Evolutionary conservation across 2,113 vertebrate species (phyloP).

Genomic region (Alouatta palliata): DNA sequence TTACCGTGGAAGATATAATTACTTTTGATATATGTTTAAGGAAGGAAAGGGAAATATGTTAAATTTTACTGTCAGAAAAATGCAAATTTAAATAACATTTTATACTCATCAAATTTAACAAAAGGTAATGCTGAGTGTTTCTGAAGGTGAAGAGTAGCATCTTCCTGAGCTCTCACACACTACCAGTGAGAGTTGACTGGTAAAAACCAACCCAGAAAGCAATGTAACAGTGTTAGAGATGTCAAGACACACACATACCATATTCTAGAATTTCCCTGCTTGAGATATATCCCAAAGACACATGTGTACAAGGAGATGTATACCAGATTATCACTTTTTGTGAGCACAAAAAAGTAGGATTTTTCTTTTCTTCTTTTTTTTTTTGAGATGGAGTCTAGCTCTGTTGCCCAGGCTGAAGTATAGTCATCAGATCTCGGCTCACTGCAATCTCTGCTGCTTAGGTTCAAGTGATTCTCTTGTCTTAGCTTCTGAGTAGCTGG

Average conservation of each 20-base stretch:
- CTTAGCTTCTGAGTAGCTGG: no score
- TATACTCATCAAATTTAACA: background rate
- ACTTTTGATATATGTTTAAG: constrained; percentile 37
- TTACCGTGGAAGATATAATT: constrained; percentile 13
- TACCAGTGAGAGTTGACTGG: background rate
- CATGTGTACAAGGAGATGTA: background rate
- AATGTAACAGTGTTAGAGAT: background rate
- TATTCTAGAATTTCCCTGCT: background rate
- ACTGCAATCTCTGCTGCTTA: no score
- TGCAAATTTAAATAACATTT: constrained; percentile 13
- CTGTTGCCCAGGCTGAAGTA: no score
- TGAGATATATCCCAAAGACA: background rate
- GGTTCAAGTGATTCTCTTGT: no score
- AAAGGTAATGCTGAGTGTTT: background rate
- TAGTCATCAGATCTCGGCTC: no score
- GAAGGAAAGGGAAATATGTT: constrained; percentile 36
- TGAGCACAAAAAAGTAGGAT: background rate
- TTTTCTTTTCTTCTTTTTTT: no score
- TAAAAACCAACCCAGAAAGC: background rate
- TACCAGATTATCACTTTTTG: background rate
- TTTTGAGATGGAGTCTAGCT: no score
- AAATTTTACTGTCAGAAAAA: background rate
- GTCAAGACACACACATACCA: background rate
- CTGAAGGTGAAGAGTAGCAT: background rate
- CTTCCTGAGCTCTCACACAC: background rate